A percentile compares a stretch with the other conserved stretches of the same genome.
phyloP scores from a whole-genome alignment of 2,888 invertebrate genomes.

The Apomyelois bistriatella region DNA sequence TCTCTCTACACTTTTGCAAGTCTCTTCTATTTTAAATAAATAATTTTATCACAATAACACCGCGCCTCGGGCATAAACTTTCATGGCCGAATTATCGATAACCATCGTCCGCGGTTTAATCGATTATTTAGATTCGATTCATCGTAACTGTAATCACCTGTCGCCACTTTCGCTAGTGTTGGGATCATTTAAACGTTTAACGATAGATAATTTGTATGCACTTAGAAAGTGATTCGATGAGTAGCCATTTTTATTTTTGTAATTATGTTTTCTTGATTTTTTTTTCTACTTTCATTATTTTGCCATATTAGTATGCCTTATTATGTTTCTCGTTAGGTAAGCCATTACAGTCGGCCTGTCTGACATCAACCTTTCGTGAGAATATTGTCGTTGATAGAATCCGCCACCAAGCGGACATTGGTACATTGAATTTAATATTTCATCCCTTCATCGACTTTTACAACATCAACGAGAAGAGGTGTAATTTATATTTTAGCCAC shows the following conservation, averaged over 20 bases:
- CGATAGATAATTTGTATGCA: slow-evolving; percentile 5
- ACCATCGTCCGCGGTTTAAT: slow-evolving; percentile 38
- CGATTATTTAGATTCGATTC: slow-evolving; percentile 43
- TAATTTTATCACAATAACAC: slow-evolving; percentile 14
- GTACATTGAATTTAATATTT: too few relatives aligned
- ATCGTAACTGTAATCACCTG: slow-evolving; percentile 24
- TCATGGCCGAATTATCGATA: slow-evolving; percentile 30
- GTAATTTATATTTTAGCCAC: too few relatives aligned
- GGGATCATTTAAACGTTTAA: slow-evolving; percentile 7
- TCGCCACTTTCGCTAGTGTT: slow-evolving; percentile 42
- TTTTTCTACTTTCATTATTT: background rate
- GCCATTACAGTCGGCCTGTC: too few relatives aligned
- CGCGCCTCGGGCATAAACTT: slow-evolving; percentile 27
- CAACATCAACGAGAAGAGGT: too few relatives aligned
- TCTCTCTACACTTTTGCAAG: background rate
- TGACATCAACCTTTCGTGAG: background rate
- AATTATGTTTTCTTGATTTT: slow-evolving; percentile 1
- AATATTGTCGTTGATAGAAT: background rate
- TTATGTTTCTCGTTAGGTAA: too few relatives aligned
- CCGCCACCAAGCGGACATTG: too few relatives aligned
- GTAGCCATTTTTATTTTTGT: background rate
- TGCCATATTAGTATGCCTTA: background rate
- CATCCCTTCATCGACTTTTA: too few relatives aligned
- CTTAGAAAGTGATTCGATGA: slow-evolving; percentile 14
- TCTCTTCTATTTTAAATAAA: slow-evolving; percentile 10